These are phyloP conservation scores for Rhincodon typus DNA, from an alignment of 2,797 vertebrate species.

Conservation along the genomic window DNA sequence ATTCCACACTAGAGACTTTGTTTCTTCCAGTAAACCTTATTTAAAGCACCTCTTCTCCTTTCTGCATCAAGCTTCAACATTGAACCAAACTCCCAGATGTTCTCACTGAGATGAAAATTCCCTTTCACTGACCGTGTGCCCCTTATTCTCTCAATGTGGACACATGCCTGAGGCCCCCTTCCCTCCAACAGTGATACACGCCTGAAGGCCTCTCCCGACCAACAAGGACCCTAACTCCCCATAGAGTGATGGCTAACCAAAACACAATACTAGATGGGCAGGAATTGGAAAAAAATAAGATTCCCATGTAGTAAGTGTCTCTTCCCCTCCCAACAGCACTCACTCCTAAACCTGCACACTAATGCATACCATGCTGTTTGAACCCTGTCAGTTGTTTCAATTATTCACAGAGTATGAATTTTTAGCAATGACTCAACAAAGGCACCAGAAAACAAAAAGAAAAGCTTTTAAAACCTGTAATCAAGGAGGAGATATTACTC, in stretches of 20 bases:
- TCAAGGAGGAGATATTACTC: background rate
- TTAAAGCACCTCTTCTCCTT: too few relatives aligned
- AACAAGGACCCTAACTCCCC: background rate
- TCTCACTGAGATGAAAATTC: too few relatives aligned
- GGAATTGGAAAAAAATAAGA: background rate
- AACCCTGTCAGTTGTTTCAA: background rate
- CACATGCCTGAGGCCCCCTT: too few relatives aligned
- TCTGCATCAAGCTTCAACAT: too few relatives aligned
- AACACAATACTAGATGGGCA: background rate
- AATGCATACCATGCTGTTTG: background rate
- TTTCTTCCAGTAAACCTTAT: too few relatives aligned
- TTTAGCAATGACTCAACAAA: background rate
- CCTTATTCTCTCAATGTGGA: too few relatives aligned
- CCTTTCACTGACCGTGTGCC: too few relatives aligned
- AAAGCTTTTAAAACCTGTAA: background rate
- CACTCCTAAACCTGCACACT: background rate
- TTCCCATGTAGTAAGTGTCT: background rate
- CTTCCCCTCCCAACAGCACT: background rate
- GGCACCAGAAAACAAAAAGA: background rate
- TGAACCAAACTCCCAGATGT: too few relatives aligned
- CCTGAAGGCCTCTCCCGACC: too few relatives aligned
- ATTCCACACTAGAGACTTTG: too few relatives aligned
- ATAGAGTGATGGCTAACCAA: background rate
- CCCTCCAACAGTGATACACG: too few relatives aligned
- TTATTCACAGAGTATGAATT: conserved; percentile 2